Percentiles rank a stretch among this genome's conserved stretches.
Evolutionary conservation across 2,113 vertebrate genomes (phyloP).

Genomic region (Chionis minor): DNA sequence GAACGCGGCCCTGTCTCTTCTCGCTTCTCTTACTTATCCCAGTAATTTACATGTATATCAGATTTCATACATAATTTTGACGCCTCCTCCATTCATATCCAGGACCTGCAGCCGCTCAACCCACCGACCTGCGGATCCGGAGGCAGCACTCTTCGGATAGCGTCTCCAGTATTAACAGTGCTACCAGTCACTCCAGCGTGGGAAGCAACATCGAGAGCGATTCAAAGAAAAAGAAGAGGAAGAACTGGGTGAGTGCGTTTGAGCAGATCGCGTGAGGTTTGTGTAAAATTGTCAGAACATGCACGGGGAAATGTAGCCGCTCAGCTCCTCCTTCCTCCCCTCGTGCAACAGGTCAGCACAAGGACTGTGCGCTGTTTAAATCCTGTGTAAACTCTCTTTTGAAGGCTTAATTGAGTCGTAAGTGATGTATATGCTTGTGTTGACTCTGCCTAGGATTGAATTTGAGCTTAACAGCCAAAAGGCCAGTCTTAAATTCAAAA

Average conservation of each 20-base stretch:
- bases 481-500: neutral
- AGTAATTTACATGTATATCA: neutral
- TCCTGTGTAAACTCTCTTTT: neutral
- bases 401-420: neutral
- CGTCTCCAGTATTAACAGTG: conserved; percentile 94
- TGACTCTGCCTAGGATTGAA: neutral
- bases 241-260: conserved; percentile 90
- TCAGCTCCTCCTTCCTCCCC: neutral
- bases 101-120: conserved; percentile 74
- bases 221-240: conserved; percentile 96
- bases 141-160: conserved; percentile 97
- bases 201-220: conserved; percentile 94
- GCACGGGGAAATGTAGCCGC: neutral
- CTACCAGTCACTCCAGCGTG: conserved; percentile 96
- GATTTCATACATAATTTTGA: neutral
- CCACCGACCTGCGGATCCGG: conserved; percentile 90
- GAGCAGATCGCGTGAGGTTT: neutral
- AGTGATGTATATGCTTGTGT: neutral
- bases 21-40: neutral
- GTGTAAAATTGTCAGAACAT: neutral
- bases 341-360: neutral
- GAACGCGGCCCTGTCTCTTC: neutral
- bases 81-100: rapidly evolving
- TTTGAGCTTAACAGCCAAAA: neutral
- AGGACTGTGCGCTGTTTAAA: neutral